Evolutionary conservation across 2,888 invertebrate genomes (phyloP), one percentile per base, ranked within the genome.

Genomic region (Pristionchus entomophagus): DNA sequence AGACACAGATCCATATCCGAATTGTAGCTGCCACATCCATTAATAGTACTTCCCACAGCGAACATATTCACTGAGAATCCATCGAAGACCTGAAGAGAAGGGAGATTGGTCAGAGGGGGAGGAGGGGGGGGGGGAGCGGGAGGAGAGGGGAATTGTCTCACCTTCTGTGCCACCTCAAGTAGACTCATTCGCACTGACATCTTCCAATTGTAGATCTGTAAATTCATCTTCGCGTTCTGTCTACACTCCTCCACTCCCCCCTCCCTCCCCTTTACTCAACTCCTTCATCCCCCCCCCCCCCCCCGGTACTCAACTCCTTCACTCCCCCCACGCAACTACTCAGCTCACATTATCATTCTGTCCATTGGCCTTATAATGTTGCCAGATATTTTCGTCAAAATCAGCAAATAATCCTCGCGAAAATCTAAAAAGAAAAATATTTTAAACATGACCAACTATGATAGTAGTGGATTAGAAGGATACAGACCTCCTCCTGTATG

Each of bases 1-100:
- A 92, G 86, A 83, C 93, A 93, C 53, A 93, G 86, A 62, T 93
- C 93, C 90, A 93, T 90, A 84, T 93, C 93, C 0, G 92, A 91
- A 65, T 92, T 92, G 88, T 87, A 92, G 19, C 90, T 87, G 14
- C 93, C 93, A 82, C 93, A 92, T 10, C 92, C 92, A 78, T 92
- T 93, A n/a, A 93, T 87, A 0, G 93, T 93, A 10, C 91, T 91
- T 8, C 92, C 92, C 4, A 90, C 90, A 10, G 89, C 89, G 83
- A 53, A 87, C 80, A 88, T 78, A 17, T 56, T 56, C 77, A 85
- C 85, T 35, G 73, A 49, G 19, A 17, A 56, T 8, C 32, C 83
- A 17, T 41, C 29, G n/a, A 53, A 56, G 2, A 26, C 49, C 65
- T 69, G 8, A 38, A 84, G 19, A 5, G 56, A 45, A 38, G 10